Evolutionary conservation across 2,888 invertebrate species (phyloP).

Genomic region (Sympetrum striolatum): DNA sequence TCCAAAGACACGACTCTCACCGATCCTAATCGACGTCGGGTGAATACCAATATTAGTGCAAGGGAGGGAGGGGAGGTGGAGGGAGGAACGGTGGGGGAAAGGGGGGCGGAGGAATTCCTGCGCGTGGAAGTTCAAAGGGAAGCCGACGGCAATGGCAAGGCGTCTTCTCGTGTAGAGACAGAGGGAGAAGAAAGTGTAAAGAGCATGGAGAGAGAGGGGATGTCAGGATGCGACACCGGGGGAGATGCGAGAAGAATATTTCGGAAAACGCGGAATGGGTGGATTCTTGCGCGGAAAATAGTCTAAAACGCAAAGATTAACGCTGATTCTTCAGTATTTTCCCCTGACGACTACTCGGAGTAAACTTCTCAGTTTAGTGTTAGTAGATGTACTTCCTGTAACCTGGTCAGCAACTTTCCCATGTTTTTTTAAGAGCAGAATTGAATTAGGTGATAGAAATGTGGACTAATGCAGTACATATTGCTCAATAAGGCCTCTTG

Average conservation of each 20-base stretch:
- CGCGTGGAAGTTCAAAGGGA: constrained; percentile 38
- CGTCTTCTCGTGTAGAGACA: not conserved
- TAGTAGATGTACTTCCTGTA: too few species aligned
- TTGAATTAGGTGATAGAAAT: too few species aligned
- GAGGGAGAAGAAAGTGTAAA: not conserved
- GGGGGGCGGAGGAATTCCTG: not conserved
- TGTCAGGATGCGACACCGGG: not conserved
- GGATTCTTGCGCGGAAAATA: not conserved
- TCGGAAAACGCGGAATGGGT: not conserved
- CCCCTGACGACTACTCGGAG: too few species aligned
- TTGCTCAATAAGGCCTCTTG: too few species aligned
- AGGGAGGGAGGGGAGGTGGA: not conserved
- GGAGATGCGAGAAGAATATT: not conserved
- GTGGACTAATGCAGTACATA: too few species aligned
- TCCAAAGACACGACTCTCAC: not conserved
- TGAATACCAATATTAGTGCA: constrained; percentile 33
- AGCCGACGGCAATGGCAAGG: constrained; percentile 32
- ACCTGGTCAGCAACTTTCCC: too few species aligned
- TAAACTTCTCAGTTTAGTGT: too few species aligned
- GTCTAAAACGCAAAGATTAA: not conserved
- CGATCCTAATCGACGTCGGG: constrained; percentile 9
- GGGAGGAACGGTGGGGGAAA: not conserved
- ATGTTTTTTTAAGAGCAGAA: too few species aligned
- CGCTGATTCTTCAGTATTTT: too few species aligned
- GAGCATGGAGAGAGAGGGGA: not conserved